These are phyloP conservation scores for Globodera rostochiensis DNA, from an alignment of 1,140 invertebrate species.

Conservation along the genomic window DNA sequence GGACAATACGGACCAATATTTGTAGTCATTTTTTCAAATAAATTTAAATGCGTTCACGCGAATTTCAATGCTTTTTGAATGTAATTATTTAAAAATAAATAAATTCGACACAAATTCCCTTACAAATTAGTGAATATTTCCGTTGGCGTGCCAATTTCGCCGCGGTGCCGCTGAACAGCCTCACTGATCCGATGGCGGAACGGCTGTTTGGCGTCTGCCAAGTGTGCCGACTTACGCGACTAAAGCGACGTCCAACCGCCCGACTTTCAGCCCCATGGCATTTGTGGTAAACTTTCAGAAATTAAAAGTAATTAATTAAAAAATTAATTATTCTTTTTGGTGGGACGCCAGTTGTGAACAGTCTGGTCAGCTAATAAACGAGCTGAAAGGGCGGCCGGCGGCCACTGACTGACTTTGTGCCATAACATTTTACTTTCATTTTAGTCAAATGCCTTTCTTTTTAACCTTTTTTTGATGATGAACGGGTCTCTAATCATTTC, in stretches of 20 bases:
- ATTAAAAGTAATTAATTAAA: conserved; percentile 7
- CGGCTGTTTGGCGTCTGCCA: conserved; percentile 63
- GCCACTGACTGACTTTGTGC: neutral
- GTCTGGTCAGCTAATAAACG: conserved; percentile 1
- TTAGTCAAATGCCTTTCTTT: neutral
- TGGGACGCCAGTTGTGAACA: conserved; percentile 21
- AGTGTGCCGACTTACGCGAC: conserved; percentile 49
- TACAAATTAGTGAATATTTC: conserved; percentile 55
- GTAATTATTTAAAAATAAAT: too few species aligned
- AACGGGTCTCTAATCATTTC: too few species aligned
- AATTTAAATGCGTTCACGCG: too few species aligned
- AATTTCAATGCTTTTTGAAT: too few species aligned
- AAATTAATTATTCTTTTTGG: conserved; percentile 10
- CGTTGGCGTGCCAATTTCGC: conserved; percentile 53
- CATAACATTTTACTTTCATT: neutral
- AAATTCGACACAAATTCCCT: conserved; percentile 10
- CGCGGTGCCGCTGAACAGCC: conserved; percentile 53
- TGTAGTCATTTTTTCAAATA: conserved; percentile 35
- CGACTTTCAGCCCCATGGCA: neutral
- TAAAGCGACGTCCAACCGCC: conserved; percentile 15
- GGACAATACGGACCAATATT: conserved; percentile 51
- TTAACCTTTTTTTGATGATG: neutral
- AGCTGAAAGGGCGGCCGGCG: neutral
- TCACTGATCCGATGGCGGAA: conserved; percentile 52
- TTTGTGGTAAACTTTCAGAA: conserved; percentile 1